Conservation (phyloP, 2,797 vertebrate genomes). For the Alexandromys oeconomus region DNA sequence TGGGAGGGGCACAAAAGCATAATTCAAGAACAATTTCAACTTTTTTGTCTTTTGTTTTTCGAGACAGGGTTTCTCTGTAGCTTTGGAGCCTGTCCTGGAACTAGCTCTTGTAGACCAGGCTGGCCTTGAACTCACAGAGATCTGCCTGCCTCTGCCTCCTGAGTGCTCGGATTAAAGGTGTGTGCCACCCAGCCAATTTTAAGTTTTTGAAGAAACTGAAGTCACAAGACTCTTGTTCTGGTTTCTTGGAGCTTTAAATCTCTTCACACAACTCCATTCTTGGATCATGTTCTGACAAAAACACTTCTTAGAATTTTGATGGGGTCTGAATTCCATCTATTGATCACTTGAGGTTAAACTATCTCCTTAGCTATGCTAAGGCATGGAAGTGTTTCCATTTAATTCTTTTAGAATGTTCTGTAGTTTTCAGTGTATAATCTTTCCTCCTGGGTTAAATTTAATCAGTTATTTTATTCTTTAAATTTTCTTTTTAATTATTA, state of each 20-base stretch:
- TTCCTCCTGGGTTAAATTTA: conserved; percentile 32
- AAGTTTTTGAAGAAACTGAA: neutral
- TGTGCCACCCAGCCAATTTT: too few relatives aligned
- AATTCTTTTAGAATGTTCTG: neutral
- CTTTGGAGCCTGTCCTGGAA: too few relatives aligned
- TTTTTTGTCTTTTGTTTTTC: too few relatives aligned
- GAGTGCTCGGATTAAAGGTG: too few relatives aligned
- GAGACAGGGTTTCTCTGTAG: too few relatives aligned
- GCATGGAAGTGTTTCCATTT: neutral
- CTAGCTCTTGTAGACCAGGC: too few relatives aligned
- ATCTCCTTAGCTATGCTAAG: conserved; percentile 1
- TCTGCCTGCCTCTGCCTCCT: too few relatives aligned
- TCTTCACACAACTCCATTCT: neutral
- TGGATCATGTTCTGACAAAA: neutral
- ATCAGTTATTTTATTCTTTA: conserved; percentile 36
- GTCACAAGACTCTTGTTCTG: neutral
- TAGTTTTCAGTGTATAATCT: neutral
- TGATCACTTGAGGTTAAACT: neutral
- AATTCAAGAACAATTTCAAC: neutral
- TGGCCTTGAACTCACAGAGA: too few relatives aligned
- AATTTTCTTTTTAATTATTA: conserved; percentile 37
- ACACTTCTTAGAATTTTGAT: conserved; percentile 28
- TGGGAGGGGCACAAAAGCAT: neutral
- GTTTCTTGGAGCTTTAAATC: neutral
- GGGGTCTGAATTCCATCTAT: neutral